phyloP scores from a whole-genome alignment of 2,888 invertebrate genomes.

The Polietes domitor region DNA sequence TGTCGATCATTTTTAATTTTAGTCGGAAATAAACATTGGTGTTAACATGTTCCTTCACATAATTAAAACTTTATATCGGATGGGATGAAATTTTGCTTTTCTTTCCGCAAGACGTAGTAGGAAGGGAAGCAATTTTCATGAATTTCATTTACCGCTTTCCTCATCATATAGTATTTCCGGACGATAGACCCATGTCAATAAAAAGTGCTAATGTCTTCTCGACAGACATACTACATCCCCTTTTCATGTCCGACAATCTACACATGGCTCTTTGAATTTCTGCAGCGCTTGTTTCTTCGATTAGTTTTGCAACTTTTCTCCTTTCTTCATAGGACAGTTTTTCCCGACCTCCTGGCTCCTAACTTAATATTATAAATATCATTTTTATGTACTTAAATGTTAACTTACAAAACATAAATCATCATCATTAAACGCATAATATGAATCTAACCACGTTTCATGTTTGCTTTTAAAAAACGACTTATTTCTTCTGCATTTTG shows the following conservation, averaged over 20 bases:
- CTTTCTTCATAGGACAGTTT: background rate
- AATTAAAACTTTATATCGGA: background rate
- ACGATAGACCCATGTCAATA: slow-evolving; percentile 9
- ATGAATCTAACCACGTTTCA: background rate
- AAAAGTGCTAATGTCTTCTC: background rate
- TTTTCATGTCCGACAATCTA: background rate
- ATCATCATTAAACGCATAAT: background rate
- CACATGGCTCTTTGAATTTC: background rate
- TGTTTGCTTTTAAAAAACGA: too few relatives aligned
- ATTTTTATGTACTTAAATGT: background rate
- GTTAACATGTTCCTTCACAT: background rate
- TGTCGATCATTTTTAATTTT: background rate
- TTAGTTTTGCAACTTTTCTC: background rate
- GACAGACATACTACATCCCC: background rate
- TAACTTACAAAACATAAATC: background rate
- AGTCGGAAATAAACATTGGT: background rate
- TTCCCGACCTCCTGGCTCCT: background rate
- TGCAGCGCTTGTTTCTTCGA: background rate
- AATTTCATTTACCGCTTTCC: background rate
- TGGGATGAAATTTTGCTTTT: background rate
- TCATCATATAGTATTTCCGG: slow-evolving; percentile 21
- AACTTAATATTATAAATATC: too few relatives aligned
- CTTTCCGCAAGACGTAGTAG: too few relatives aligned
- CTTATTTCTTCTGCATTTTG: too few relatives aligned
- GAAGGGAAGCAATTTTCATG: background rate